Base-by-base conservation (phyloP, 2,888 invertebrate genomes). In the Dynastes grantii region DNA sequence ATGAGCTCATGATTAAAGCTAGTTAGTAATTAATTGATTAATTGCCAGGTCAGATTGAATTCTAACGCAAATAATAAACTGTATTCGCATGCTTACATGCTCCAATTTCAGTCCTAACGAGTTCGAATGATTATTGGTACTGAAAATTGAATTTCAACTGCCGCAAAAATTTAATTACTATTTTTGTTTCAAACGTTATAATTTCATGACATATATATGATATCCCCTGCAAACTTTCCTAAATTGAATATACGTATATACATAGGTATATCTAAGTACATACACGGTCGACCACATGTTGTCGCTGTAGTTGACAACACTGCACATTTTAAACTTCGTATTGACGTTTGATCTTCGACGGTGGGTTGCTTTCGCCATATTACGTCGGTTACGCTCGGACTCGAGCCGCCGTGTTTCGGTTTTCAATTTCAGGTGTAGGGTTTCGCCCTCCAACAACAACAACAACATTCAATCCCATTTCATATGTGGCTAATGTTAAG, bases 361-460 rank as follows among this genome's bases (percentile, higher is more conserved):
- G 37, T 40, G 22, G 68, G 45, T 71, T 40, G 63, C 55, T 77
- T 78, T 73, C 73, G 76, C 49, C 76, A 68, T 79, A 79, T 76
- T 75, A 77, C n/a, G 32, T 49, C 61, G 53, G 64, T 22, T 79
- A 75, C 79, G 63, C 75, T 76, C 77, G 77, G 13, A 80, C 79
- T 77, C 71, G 77, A 75, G 32, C 22, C 37, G 58, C 22, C 71
- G 71, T 71, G 61, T 81, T 82, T 81, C 79, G 79, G 80, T 82
- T 83, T 83, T 83, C 83, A 83, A 83, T 83, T 83, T 81, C 83
- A 83, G 82, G 83, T 82, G 81, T 81, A 80, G 81, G 81, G 81
- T 80, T 81, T 81, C 80, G 45, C 49, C 81, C 80, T 76, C 76
- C 76, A 80, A 78, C 82, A 82, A 80, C 76, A 82, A 80, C 76